These are phyloP conservation scores for Oreochromis grahami DNA, from an alignment of 2,797 vertebrate species.

Conservation along the genomic window DNA sequence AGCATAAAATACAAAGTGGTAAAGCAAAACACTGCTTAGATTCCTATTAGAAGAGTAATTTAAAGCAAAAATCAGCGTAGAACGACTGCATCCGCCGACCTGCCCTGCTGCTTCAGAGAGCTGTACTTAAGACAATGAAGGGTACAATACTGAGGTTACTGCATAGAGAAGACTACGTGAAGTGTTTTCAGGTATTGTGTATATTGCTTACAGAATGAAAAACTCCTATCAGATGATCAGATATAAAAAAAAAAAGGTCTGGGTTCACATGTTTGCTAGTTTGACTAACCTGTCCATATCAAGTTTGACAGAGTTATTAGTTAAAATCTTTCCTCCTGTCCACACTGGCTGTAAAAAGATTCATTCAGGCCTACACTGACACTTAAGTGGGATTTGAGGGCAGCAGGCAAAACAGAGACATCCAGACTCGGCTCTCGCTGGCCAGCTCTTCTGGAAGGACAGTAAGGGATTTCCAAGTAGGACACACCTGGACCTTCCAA, in stretches of 20 bases:
- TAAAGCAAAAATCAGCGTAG: constrained; percentile 20
- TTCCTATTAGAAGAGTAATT: neutral
- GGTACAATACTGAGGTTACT: constrained; percentile 66
- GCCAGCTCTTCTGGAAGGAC: neutral
- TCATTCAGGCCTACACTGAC: neutral
- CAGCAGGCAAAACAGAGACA: neutral
- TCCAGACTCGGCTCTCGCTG: neutral
- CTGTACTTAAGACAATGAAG: constrained; percentile 41
- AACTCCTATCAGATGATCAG: neutral
- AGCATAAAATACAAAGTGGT: neutral
- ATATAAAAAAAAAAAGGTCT: neutral
- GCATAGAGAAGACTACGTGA: constrained; percentile 72
- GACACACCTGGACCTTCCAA: neutral
- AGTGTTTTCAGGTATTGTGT: constrained; percentile 37
- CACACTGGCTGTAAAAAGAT: neutral
- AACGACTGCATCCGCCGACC: constrained; percentile 38
- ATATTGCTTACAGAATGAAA: constrained; percentile 64
- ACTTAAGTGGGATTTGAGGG: neutral
- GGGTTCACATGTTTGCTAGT: neutral
- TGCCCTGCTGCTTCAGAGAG: constrained; percentile 24
- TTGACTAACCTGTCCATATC: neutral
- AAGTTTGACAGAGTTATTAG: neutral
- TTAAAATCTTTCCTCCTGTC: neutral
- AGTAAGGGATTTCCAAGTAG: neutral
- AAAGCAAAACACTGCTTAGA: constrained; percentile 32